A percentile compares a stretch with the other conserved stretches of the same genome.
phyloP scores from a whole-genome alignment of 2,797 vertebrate genomes.

The Prunella strophiata region DNA sequence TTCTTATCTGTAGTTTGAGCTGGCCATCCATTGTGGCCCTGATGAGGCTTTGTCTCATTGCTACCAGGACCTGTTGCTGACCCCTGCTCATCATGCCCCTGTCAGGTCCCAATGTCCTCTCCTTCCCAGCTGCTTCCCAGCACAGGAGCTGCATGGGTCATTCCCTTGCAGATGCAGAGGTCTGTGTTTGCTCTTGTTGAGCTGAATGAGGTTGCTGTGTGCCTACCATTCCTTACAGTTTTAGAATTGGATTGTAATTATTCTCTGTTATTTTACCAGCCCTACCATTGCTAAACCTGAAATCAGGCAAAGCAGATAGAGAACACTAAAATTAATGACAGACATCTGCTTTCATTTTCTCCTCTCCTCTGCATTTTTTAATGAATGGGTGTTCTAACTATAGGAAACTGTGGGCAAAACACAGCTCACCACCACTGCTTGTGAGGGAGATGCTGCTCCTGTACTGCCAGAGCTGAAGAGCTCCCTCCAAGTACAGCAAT shows the following conservation, averaged over 20 bases:
- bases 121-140: neutral
- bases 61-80: neutral
- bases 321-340: neutral
- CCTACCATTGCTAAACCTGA: neutral
- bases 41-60: rapidly evolving
- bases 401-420: neutral
- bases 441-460: neutral
- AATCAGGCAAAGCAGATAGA: neutral
- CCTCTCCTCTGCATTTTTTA: neutral
- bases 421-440: neutral
- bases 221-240: neutral
- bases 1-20: neutral
- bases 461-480: neutral
- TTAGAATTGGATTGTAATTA: neutral
- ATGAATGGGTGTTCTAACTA: neutral
- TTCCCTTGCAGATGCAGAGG: neutral
- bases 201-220: neutral
- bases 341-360: neutral
- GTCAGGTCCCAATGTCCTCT: neutral
- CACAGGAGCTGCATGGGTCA: neutral
- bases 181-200: neutral
- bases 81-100: rapidly evolving
- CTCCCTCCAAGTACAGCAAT: neutral
- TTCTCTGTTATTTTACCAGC: neutral
- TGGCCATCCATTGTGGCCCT: rapidly evolving